Conservation (phyloP, 2,888 invertebrate species). For the Atethmia centrago region DNA sequence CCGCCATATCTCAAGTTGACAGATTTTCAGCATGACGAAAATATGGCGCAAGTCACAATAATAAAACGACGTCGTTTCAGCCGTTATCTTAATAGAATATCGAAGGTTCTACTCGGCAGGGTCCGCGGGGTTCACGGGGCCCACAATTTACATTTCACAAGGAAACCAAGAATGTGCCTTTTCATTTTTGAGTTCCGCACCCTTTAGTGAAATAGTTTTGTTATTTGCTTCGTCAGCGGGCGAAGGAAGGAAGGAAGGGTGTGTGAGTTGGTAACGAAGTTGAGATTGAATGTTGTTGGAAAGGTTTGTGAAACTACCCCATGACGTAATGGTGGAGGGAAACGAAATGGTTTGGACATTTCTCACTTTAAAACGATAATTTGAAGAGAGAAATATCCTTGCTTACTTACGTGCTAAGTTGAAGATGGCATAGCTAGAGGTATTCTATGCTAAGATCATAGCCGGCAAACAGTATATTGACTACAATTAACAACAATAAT, state of each 20-base stretch:
- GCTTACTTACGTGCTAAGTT: background rate
- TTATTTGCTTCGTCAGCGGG: constrained; percentile 59
- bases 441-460: background rate
- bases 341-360: constrained; percentile 1
- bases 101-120: constrained; percentile 63
- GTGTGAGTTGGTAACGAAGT: constrained; percentile 16
- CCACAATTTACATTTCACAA: constrained; percentile 67
- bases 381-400: background rate
- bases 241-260: background rate
- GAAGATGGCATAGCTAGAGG: background rate
- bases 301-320: constrained; percentile 21
- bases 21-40: constrained; percentile 83
- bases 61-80: constrained; percentile 70
- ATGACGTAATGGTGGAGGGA: background rate
- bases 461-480: background rate
- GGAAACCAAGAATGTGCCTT: constrained; percentile 62
- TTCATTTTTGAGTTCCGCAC: constrained; percentile 65
- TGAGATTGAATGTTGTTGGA: constrained; percentile 52
- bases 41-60: constrained; percentile 80
- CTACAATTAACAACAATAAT: background rate
- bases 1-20: constrained; percentile 82
- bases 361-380: background rate
- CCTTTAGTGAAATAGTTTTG: constrained; percentile 66
- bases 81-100: constrained; percentile 89
- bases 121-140: constrained; percentile 11